phyloP scores from a whole-genome alignment of 2,888 invertebrate species.

The Caenorhabditis doughertyi region DNA sequence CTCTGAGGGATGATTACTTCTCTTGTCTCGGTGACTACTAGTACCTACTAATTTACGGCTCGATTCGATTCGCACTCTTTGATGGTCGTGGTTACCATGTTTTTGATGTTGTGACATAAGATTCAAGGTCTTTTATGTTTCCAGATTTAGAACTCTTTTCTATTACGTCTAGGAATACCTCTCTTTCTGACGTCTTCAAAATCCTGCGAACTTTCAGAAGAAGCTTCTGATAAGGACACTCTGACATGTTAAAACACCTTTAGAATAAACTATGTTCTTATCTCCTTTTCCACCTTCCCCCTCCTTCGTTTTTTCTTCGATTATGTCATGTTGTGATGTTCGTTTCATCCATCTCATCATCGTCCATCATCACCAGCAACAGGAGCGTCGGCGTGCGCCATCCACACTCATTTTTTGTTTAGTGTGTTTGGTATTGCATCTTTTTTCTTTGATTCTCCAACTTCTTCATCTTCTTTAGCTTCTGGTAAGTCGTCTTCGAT shows the following conservation, averaged over 20 bases:
- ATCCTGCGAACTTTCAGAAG: not conserved
- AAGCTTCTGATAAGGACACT: not conserved
- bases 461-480: conserved; percentile 36
- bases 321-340: conserved; percentile 55
- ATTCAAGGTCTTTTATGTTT: conserved; percentile 28
- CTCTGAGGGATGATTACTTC: conserved; percentile 27
- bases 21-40: conserved; percentile 49
- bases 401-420: conserved; percentile 46
- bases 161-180: not conserved
- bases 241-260: conserved; percentile 21
- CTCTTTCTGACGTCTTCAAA: not conserved
- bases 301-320: conserved; percentile 25
- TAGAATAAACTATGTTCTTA: conserved; percentile 26
- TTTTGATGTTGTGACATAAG: conserved; percentile 38
- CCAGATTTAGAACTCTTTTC: conserved; percentile 2
- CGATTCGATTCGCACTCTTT: conserved; percentile 45
- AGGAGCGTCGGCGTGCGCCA: conserved; percentile 26
- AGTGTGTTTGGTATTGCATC: conserved; percentile 52
- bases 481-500: conserved; percentile 44
- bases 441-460: conserved; percentile 29
- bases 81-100: conserved; percentile 41
- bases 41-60: conserved; percentile 60
- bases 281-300: conserved; percentile 31
- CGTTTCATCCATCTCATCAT: conserved; percentile 40
- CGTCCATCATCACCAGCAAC: conserved; percentile 31